Base-by-base conservation (phyloP, 2,113 vertebrate genomes). In the Microtus ochrogaster region DNA sequence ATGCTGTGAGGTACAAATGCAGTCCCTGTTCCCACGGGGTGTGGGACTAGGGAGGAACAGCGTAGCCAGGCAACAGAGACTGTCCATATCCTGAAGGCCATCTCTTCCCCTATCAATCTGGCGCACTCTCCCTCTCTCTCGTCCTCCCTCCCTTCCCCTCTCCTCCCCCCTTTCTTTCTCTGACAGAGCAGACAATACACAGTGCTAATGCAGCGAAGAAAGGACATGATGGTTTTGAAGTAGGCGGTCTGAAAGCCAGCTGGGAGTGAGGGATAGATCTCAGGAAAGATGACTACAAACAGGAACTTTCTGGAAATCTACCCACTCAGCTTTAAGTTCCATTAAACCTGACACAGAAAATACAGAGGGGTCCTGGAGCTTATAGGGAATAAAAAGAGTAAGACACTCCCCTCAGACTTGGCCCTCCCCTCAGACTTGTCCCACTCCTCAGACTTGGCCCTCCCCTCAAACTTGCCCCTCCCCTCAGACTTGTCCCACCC, bases 371-470 rank as follows among this genome's bases (percentile, higher is more conserved):
- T 55, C 63, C 74, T 7, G 49, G 84, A 47, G 28, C 8, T 30
- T 8, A 70, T 0, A 26, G 52, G 22, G 17, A 61, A 6, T 30
- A 14, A 28, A 66, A 55, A 77, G 47, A 72, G 16, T n/a, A 41
- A n/a, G 24, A 16, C 1, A 9, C 12, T 17, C 14, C 3, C 7
- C 47, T 78, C 36, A 26, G 6, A 33, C 11, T 39, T 12, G 78
- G 0, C 0, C 73, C 30, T 16, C 66, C 30, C 13, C 30, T 33
- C 66, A 2, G 30, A 12, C 19, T 47, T 12, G 61, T 0, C 0
- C 66, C 30, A 0, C 19, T 13, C 9, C 47, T 70, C 36, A 3
- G n/a, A 4, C 17, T 47, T 11, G 70, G 2, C 0, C 73, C 12
- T 5, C 12, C 30, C 28, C 28, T 30, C 28, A 61, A 14, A 4